Conservation (phyloP, 2,113 vertebrate genomes). For the Percopsis transmontana region DNA sequence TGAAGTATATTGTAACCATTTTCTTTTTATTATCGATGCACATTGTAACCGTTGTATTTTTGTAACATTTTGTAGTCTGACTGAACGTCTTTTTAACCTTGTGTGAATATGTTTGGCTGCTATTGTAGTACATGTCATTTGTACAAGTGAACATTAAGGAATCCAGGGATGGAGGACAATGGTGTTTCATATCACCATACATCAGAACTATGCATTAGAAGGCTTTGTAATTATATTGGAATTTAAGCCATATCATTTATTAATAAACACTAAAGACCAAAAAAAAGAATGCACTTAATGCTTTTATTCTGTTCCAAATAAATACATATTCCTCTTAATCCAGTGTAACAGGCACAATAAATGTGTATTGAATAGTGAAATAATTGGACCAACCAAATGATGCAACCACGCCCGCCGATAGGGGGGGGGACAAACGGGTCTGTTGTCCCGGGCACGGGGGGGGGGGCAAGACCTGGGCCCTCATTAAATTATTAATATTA, state of each 20-base stretch:
- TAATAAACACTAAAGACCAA: conserved; percentile 59
- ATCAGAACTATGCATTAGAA: conserved; percentile 52
- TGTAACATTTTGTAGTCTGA: conserved; percentile 57
- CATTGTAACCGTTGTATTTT: conserved; percentile 69
- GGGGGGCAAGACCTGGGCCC: no score
- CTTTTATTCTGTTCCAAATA: conserved; percentile 27
- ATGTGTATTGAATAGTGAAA: not conserved
- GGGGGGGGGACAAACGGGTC: no score
- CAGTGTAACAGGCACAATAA: conserved; percentile 1
- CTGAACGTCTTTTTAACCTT: conserved; percentile 30
- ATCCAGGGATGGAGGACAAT: conserved; percentile 49
- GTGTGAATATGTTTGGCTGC: conserved; percentile 64
- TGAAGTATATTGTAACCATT: conserved; percentile 56
- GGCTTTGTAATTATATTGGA: conserved; percentile 55
- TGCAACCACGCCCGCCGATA: no score
- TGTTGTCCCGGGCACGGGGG: no score
- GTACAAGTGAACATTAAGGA: conserved; percentile 61
- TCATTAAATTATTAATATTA: no score
- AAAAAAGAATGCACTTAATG: conserved; percentile 11
- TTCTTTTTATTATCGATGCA: conserved; percentile 47
- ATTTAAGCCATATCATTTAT: conserved; percentile 69
- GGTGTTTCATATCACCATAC: conserved; percentile 48
- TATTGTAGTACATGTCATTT: conserved; percentile 63
- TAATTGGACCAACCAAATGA: no score
- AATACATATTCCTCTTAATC: conserved; percentile 3